Base-by-base conservation (phyloP, 2,888 invertebrate genomes). In the Nipponacmea schrenckii region DNA sequence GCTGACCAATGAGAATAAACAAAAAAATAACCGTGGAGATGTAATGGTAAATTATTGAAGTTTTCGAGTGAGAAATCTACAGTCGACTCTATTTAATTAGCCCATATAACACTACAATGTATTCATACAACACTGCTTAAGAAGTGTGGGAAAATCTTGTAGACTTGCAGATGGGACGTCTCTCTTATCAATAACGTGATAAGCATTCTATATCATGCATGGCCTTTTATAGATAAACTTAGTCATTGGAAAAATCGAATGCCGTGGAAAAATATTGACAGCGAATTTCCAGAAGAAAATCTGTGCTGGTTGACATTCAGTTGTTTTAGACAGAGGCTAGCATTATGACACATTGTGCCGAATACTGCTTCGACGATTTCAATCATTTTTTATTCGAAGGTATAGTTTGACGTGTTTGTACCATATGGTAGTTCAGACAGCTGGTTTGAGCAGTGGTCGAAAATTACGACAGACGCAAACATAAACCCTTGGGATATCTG, bases 101-200 rank as follows among this genome's bases (percentile, higher is more conserved):
- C 4, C 20, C 20, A 56, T 24, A 12, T 20, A 24, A 20, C 56
- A 14, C 20, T 20, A 46, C 66, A 66, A 15, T 45, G 39, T 66
- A 46, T 66, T 66, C 46, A 44, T 24, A 45, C 46, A 66, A 24
- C 46, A 48, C 17, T 48, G 39, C 64, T 65, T 66, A 66, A 64
- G 68, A 67, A 62, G 68, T 74, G 79, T 79, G 79, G 77, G 79
- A 79, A 79, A 72, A 74, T 75, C 65, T 50, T 56, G 39, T 62
- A 46, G 45, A 67, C 56, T 67, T 64, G 50, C 79, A 76, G 76
- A 72, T 79, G 79, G 70, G 39, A 46, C 65, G 63, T 8, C 8
- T 73, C 64, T 45, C 69, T 73, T 75, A 73, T 75, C 73, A 73
- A 75, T 75, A 75, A 64, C 71, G 39, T 70, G 75, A 73, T 73